These are phyloP conservation scores for Amphibalanus amphitrite DNA, from an alignment of 1,140 invertebrate genomes.

Conservation along the genomic window DNA sequence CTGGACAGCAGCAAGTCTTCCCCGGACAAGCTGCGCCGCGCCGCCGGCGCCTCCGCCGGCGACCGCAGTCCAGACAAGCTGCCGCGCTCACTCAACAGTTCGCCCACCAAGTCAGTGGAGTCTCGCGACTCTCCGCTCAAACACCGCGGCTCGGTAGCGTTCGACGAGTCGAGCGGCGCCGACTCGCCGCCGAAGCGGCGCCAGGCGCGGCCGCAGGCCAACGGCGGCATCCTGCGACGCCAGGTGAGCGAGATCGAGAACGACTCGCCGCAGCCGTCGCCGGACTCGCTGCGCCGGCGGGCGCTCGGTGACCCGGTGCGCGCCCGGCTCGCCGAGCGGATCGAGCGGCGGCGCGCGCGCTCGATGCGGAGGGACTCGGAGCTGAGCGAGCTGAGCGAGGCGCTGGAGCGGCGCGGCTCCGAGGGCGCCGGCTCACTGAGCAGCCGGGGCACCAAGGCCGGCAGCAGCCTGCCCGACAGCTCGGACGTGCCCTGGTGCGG, in stretches of 20 bases:
- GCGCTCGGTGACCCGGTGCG: background rate
- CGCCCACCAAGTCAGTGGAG: background rate
- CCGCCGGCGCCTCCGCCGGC: background rate
- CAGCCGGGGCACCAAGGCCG: conserved; percentile 1
- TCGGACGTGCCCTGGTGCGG: conserved; percentile 64
- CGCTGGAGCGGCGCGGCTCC: conserved; percentile 13
- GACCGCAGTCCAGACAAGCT: conserved; percentile 5
- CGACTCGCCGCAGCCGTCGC: conserved; percentile 1
- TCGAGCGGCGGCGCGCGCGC: conserved; percentile 8
- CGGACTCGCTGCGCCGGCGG: background rate
- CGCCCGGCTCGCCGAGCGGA: background rate
- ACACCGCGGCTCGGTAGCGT: conserved; percentile 4
- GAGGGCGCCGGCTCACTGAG: conserved; percentile 1
- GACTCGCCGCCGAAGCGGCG: conserved; percentile 5
- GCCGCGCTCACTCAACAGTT: background rate
- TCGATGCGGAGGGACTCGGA: background rate
- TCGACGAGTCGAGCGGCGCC: conserved; percentile 5
- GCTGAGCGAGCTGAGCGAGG: conserved; percentile 5
- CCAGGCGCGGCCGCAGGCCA: background rate
- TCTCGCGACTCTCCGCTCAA: background rate
- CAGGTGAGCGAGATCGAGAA: background rate
- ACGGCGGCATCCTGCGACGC: background rate
- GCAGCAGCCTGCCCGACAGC: conserved; percentile 9
- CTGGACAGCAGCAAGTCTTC: conserved; percentile 3
- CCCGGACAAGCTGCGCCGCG: conserved; percentile 2